Evolutionary conservation across 2,797 vertebrate genomes (phyloP).

Genomic region (Champsocephalus esox): DNA sequence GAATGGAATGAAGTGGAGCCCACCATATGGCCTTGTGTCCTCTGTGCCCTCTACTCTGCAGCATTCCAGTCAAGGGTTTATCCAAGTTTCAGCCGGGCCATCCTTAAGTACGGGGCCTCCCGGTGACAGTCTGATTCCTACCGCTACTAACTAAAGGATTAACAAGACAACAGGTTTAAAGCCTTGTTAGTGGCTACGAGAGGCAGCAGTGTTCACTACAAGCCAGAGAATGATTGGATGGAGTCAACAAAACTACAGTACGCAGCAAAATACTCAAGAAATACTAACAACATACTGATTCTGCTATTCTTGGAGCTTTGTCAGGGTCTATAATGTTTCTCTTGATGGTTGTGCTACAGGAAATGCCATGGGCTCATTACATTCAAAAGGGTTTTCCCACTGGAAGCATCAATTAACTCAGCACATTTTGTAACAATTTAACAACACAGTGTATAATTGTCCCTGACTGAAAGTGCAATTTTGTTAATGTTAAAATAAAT

Average conservation of each 20-base stretch:
- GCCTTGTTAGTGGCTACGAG: constrained; percentile 1
- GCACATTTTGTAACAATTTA: constrained; percentile 3
- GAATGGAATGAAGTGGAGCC: constrained; percentile 6
- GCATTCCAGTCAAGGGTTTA: constrained; percentile 61
- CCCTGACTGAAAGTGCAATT: neutral
- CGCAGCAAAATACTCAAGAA: constrained; percentile 9
- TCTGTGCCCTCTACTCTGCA: constrained; percentile 41
- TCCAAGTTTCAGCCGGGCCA: constrained; percentile 53
- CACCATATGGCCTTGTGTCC: constrained; percentile 46
- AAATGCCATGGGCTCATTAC: constrained; percentile 47
- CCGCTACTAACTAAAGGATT: constrained; percentile 52
- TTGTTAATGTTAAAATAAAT: too few species aligned
- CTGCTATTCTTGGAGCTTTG: constrained; percentile 16
- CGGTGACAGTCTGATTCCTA: constrained; percentile 63
- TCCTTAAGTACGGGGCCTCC: constrained; percentile 34
- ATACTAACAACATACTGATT: constrained; percentile 14
- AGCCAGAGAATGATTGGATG: constrained; percentile 19
- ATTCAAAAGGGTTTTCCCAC: constrained; percentile 9
- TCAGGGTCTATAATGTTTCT: constrained; percentile 10
- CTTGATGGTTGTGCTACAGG: constrained; percentile 19
- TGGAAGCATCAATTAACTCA: constrained; percentile 1
- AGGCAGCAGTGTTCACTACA: constrained; percentile 31
- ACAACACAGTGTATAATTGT: neutral
- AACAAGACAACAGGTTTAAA: constrained; percentile 51
- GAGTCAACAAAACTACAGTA: constrained; percentile 9